phyloP scores from a whole-genome alignment of 2,888 invertebrate species.

The Cantharis rustica region DNA sequence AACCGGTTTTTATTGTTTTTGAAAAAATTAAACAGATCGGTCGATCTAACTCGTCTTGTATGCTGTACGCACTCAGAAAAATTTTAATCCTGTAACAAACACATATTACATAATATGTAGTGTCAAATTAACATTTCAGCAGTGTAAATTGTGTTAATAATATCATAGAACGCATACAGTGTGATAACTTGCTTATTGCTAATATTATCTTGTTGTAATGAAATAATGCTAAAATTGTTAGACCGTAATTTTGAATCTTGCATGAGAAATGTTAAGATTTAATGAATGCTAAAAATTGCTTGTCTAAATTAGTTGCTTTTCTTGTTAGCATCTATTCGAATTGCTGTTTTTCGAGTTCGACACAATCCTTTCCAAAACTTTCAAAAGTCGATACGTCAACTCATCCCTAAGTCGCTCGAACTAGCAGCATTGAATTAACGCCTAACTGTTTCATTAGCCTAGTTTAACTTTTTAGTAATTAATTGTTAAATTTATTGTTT shows the following conservation, averaged over 20 bases:
- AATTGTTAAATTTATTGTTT: background rate
- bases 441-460: background rate
- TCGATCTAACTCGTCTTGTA: no score
- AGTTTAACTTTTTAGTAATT: background rate
- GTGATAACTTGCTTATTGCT: no score
- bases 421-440: background rate
- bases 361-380: background rate
- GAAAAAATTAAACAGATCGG: no score
- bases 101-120: no score
- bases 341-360: background rate
- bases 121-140: background rate
- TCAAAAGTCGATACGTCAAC: background rate
- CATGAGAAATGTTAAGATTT: background rate
- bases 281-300: background rate
- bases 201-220: no score
- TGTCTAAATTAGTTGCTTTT: background rate
- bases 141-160: background rate
- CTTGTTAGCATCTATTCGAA: background rate
- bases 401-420: background rate
- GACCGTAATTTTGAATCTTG: no score
- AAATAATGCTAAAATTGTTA: no score
- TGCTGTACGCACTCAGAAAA: background rate
- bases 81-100: background rate
- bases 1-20: no score
- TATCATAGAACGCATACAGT: no score